These are phyloP conservation scores for Drosophila lini DNA, from an alignment of 1,140 invertebrate species.

Conservation along the genomic window DNA sequence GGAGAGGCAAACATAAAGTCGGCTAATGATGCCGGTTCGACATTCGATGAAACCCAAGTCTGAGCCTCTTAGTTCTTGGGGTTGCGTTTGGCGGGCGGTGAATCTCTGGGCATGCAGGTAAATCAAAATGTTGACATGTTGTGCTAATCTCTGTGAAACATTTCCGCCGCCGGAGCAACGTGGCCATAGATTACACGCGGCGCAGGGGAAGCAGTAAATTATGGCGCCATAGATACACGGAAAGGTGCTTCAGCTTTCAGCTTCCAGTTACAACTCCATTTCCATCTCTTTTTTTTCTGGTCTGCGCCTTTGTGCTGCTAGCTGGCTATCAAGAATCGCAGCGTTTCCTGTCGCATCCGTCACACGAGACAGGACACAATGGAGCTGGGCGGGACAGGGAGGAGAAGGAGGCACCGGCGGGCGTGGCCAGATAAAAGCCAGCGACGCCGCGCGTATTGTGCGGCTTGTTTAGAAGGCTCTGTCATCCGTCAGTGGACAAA, in stretches of 20 bases:
- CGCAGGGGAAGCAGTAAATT: conserved; percentile 64
- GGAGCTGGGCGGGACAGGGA: conserved; percentile 12
- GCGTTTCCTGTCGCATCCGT: conserved; percentile 77
- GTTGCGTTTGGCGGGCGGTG: neutral
- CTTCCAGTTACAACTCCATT: conserved; percentile 10
- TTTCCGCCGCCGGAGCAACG: conserved; percentile 53
- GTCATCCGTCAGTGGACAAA: conserved; percentile 54
- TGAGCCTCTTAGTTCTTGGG: conserved; percentile 13
- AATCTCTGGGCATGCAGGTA: conserved; percentile 41
- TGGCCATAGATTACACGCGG: conserved; percentile 52
- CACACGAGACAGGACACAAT: conserved; percentile 70
- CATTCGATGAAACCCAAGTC: conserved; percentile 12
- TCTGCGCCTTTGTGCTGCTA: conserved; percentile 39
- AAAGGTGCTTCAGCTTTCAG: conserved; percentile 48
- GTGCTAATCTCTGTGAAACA: conserved; percentile 79
- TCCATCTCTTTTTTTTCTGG: conserved; percentile 14
- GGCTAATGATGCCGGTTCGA: conserved; percentile 27
- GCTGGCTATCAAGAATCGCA: conserved; percentile 66
- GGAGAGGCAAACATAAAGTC: conserved; percentile 45
- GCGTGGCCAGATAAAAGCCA: conserved; percentile 63
- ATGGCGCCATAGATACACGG: conserved; percentile 50
- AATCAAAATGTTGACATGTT: conserved; percentile 73
- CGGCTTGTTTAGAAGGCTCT: conserved; percentile 62
- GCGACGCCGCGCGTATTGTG: conserved; percentile 68
- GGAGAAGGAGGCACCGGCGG: conserved; percentile 9